Percentiles rank a stretch among this genome's conserved stretches.
phyloP scores from a whole-genome alignment of 1,140 invertebrate genomes.

The Ladona fulva region DNA sequence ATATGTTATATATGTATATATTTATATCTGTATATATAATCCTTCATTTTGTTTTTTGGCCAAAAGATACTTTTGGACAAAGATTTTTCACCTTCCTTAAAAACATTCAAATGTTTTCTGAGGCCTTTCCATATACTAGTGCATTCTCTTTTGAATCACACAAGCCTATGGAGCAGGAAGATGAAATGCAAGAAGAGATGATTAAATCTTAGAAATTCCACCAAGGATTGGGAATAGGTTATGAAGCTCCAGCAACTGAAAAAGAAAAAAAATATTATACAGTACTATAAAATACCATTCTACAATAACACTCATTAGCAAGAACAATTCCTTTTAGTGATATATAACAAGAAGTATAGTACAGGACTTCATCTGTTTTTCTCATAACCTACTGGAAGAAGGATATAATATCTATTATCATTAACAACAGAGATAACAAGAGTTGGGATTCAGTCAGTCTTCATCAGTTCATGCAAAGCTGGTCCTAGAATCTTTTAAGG shows the following conservation, averaged over 20 bases:
- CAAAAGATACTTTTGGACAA: constrained; percentile 7
- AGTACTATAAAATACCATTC: too few relatives aligned
- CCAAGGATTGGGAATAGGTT: background rate
- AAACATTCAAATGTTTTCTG: background rate
- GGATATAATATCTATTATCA: too few relatives aligned
- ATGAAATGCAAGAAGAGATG: background rate
- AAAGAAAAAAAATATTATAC: background rate
- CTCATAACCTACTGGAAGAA: too few relatives aligned
- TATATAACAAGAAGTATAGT: too few relatives aligned
- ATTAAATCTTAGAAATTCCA: background rate
- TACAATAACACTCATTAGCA: too few relatives aligned
- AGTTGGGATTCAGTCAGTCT: too few relatives aligned
- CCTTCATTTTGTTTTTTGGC: background rate
- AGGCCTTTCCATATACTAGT: background rate
- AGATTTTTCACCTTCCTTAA: background rate
- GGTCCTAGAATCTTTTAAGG: too few relatives aligned
- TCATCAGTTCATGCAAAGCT: too few relatives aligned
- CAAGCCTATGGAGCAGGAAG: background rate
- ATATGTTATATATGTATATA: background rate
- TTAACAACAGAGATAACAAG: too few relatives aligned
- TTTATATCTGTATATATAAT: background rate
- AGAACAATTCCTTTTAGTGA: too few relatives aligned
- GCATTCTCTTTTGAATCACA: background rate
- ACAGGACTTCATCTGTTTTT: too few relatives aligned
- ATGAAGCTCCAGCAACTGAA: background rate